Conservation (phyloP, 30 jellyfish, hydroid and myxozoan species). For the Aurelia coerulea region DNA sequence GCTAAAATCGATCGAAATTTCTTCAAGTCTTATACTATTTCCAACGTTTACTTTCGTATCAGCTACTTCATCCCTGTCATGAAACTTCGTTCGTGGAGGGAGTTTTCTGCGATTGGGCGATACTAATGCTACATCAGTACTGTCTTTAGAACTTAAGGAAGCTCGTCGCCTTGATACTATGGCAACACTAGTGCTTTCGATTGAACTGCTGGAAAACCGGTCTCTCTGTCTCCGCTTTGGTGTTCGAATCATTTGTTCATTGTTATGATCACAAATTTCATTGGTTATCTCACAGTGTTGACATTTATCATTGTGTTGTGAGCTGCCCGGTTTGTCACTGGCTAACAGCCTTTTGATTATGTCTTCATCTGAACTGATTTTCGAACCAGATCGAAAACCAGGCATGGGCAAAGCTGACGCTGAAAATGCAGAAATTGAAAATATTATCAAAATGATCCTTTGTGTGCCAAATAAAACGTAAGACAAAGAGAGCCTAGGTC, state of each 20-base stretch:
- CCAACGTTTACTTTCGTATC: not conserved
- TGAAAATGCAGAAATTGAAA: not conserved
- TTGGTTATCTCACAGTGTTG: too few relatives aligned
- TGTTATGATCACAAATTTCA: too few relatives aligned
- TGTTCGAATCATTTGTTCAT: too few relatives aligned
- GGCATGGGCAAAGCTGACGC: slow-evolving; percentile 62
- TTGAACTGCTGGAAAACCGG: not conserved
- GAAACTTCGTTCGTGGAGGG: not conserved
- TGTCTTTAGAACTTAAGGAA: slow-evolving; percentile 10
- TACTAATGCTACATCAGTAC: slow-evolving; percentile 39
- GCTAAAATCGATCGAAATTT: slow-evolving; percentile 27
- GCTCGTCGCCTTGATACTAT: not conserved
- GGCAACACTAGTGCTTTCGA: not conserved
- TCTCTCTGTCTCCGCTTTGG: too few relatives aligned
- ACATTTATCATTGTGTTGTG: too few relatives aligned
- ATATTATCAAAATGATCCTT: too few relatives aligned
- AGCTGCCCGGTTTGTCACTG: too few relatives aligned
- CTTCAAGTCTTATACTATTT: slow-evolving; percentile 14
- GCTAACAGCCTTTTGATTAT: not conserved
- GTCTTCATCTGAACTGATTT: not conserved
- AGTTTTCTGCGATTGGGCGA: slow-evolving; percentile 2
- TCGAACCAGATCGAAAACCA: slow-evolving; percentile 28
- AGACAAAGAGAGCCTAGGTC: too few relatives aligned
- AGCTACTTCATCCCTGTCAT: slow-evolving; percentile 3
- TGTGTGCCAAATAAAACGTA: too few relatives aligned